These are phyloP conservation scores for Drosophila rufa DNA, from an alignment of 1,140 invertebrate species.

Conservation along the genomic window DNA sequence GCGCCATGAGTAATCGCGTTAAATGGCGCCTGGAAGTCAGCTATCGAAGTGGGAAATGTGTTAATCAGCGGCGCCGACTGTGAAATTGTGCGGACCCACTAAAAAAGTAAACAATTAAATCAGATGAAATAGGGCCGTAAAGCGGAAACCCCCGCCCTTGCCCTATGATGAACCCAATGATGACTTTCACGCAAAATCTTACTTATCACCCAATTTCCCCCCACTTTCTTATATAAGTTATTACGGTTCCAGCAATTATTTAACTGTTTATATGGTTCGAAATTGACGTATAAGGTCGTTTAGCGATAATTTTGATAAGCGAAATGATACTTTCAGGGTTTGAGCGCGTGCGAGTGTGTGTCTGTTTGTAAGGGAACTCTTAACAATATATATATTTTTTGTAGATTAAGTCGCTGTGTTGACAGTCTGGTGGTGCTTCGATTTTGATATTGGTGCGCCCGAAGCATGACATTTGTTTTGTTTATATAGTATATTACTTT, in stretches of 20 bases:
- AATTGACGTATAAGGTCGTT: slow-evolving; percentile 68
- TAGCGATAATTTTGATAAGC: slow-evolving; percentile 77
- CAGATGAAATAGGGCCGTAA: slow-evolving; percentile 23
- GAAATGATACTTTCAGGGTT: slow-evolving; percentile 33
- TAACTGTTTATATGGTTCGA: slow-evolving; percentile 45
- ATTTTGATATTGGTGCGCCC: slow-evolving; percentile 34
- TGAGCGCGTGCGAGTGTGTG: slow-evolving; percentile 16
- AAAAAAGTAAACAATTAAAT: slow-evolving; percentile 55
- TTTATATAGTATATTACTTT: slow-evolving; percentile 27
- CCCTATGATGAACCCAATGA: slow-evolving; percentile 6
- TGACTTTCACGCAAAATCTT: slow-evolving; percentile 36
- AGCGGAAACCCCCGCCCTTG: slow-evolving; percentile 27
- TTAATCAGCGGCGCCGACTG: slow-evolving; percentile 59
- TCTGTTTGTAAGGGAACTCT: slow-evolving; percentile 38
- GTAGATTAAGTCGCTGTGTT: slow-evolving; percentile 71
- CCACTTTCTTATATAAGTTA: slow-evolving; percentile 42
- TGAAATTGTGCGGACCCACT: slow-evolving; percentile 34
- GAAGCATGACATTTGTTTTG: slow-evolving; percentile 34
- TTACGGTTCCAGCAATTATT: slow-evolving; percentile 45
- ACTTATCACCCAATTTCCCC: slow-evolving; percentile 17
- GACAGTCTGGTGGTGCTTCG: slow-evolving; percentile 46
- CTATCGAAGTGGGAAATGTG: slow-evolving; percentile 47
- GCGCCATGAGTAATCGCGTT: slow-evolving; percentile 68
- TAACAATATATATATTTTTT: slow-evolving; percentile 38
- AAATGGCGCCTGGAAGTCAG: slow-evolving; percentile 55